Evolutionary conservation across 2,797 vertebrate species (phyloP).

Genomic region (Hippopotamyrus pictus): DNA sequence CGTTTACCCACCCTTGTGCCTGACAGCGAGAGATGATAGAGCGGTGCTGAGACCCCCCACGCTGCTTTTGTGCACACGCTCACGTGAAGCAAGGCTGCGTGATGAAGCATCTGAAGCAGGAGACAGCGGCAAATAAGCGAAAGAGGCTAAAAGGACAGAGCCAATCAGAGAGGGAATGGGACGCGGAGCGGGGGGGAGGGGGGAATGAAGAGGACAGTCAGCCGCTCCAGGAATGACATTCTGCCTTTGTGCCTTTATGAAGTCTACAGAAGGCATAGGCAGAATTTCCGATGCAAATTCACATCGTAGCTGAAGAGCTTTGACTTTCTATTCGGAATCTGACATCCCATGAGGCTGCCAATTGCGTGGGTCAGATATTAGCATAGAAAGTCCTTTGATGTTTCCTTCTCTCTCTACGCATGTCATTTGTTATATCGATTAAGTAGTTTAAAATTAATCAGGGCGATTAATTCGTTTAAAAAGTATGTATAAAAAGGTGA

Average conservation of each 20-base stretch:
- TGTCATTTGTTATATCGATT: neutral
- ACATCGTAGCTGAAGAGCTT: neutral
- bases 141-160: constrained; percentile 70
- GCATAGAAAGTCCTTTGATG: neutral
- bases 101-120: constrained; percentile 91
- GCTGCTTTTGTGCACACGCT: constrained; percentile 90
- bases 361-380: neutral
- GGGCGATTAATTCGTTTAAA: neutral
- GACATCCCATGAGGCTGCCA: neutral
- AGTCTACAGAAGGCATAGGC: neutral
- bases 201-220: constrained; percentile 51
- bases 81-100: constrained; percentile 92
- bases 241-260: neutral
- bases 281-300: constrained; percentile 8
- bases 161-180: constrained; percentile 48
- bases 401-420: neutral
- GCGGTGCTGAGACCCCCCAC: constrained; percentile 83
- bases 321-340: neutral
- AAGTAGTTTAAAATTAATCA: neutral
- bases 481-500: neutral
- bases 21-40: constrained; percentile 92
- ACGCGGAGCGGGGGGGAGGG: constrained; percentile 29
- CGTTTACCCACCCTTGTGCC: constrained; percentile 97
- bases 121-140: constrained; percentile 92
- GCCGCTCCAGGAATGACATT: constrained; percentile 27